Percentiles rank a stretch among this genome's conserved stretches.
Conservation (phyloP, 2,113 vertebrate species). For the Oryctolagus cuniculus region mOryCun1.1 NC_091432.1:183767001-183767500, state of each 20-base stretch:
- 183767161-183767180: slow-evolving; percentile 7
- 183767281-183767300: background rate
- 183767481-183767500: background rate
- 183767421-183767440: slow-evolving; percentile 92
- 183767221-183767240: background rate
- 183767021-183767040: background rate
- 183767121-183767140: slow-evolving; percentile 1
- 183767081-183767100: background rate
- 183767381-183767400: slow-evolving; percentile 91
- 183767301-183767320: background rate
- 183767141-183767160: background rate
- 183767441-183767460: background rate
- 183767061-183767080: background rate
- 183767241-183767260: background rate
- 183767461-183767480: background rate
- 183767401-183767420: slow-evolving; percentile 92
- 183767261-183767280: background rate
- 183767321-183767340: slow-evolving; percentile 17
- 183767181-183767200: background rate
- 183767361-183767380: slow-evolving; percentile 90
- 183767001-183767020: slow-evolving; percentile 33
- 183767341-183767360: slow-evolving; percentile 92
- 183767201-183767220: background rate
- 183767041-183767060: slow-evolving; percentile 39
- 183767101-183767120: slow-evolving; percentile 16